A percentile compares a stretch with the other conserved stretches of the same genome.
phyloP scores from a whole-genome alignment of 1,140 invertebrate species.

The Polypedilum pembai region DNA sequence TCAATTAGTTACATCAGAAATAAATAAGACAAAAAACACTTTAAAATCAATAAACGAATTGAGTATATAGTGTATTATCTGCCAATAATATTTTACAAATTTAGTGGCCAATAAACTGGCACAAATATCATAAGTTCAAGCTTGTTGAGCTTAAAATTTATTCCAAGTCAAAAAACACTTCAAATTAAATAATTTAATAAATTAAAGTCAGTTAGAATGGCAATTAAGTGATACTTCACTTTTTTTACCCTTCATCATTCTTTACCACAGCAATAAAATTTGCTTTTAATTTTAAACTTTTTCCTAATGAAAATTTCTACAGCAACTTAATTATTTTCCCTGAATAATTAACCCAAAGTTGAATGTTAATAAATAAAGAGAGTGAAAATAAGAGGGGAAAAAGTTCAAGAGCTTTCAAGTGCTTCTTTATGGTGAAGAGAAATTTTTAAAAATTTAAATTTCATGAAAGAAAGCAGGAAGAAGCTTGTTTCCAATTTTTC shows the following conservation, averaged over 20 bases:
- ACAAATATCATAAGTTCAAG: too few relatives aligned
- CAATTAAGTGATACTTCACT: background rate
- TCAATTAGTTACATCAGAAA: too few relatives aligned
- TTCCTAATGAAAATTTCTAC: background rate
- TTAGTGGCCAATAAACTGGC: too few relatives aligned
- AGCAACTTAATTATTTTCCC: background rate
- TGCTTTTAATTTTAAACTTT: background rate
- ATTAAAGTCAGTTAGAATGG: too few relatives aligned
- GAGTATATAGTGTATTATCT: too few relatives aligned
- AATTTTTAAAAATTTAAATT: background rate
- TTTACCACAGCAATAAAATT: background rate
- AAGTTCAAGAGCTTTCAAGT: background rate
- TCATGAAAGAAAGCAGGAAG: background rate
- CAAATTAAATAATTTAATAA: too few relatives aligned
- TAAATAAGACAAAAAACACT: too few relatives aligned
- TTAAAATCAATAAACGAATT: too few relatives aligned
- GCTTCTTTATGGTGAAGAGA: background rate
- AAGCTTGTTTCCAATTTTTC: background rate
- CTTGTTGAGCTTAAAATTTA: too few relatives aligned
- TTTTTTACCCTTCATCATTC: background rate
- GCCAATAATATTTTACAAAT: too few relatives aligned
- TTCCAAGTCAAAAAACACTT: too few relatives aligned
- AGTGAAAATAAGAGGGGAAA: background rate
- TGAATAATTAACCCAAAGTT: slow-evolving; percentile 17
- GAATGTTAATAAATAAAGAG: background rate